Evolutionary conservation across 35 echinoderm and acorn worm genomes (phyloP).

Genomic region (Eucidaris tribuloides): DNA sequence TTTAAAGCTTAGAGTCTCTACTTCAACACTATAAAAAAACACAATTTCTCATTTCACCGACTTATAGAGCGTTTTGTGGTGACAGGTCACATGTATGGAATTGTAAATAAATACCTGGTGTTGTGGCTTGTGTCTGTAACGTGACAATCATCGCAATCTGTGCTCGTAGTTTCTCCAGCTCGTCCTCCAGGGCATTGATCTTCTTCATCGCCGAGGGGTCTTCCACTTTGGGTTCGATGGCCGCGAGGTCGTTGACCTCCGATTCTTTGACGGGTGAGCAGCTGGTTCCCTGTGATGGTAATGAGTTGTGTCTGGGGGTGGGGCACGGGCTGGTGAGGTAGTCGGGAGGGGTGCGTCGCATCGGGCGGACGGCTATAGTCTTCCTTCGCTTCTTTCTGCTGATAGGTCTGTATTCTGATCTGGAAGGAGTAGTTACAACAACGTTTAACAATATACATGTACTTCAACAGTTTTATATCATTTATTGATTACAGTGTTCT

Average conservation of each 20-base stretch:
- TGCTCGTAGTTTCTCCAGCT: constrained; percentile 73
- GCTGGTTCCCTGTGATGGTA: not conserved
- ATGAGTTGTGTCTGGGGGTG: too few relatives aligned
- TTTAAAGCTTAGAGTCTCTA: too few relatives aligned
- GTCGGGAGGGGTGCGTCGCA: not conserved
- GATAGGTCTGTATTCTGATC: constrained; percentile 40
- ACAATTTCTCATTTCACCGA: too few relatives aligned
- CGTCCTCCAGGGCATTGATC: constrained; percentile 76
- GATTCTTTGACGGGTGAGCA: not conserved
- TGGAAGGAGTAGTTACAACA: not conserved
- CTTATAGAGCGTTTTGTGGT: too few relatives aligned
- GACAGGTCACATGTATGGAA: too few relatives aligned
- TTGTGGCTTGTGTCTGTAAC: constrained; percentile 20
- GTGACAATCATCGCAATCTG: constrained; percentile 97
- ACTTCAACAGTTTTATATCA: too few relatives aligned
- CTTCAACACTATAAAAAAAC: too few relatives aligned
- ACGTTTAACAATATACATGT: not conserved
- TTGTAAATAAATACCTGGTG: constrained; percentile 52
- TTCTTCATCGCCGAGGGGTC: constrained; percentile 69
- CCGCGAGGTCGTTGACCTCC: too few relatives aligned
- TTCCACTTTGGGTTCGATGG: constrained; percentile 4
- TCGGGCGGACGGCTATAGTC: constrained; percentile 15
- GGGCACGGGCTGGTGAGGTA: not conserved
- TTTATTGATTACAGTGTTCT: too few relatives aligned
- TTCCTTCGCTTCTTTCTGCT: constrained; percentile 7